Evolutionary conservation across 2,888 invertebrate genomes (phyloP).

Genomic region (Petrophora chlorosata): DNA sequence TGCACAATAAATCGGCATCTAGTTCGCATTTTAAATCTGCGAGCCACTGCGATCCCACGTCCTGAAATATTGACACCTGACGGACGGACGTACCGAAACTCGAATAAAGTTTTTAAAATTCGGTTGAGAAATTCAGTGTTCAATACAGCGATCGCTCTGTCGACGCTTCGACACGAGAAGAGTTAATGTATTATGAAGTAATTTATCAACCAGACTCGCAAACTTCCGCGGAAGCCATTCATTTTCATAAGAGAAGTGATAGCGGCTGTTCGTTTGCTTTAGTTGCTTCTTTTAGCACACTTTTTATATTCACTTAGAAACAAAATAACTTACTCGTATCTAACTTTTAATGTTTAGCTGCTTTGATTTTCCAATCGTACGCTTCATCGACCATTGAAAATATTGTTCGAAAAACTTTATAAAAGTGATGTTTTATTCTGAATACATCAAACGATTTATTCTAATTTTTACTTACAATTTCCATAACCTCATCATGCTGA

Average conservation of each 20-base stretch:
- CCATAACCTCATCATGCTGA: too few species aligned
- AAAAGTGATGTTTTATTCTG: too few species aligned
- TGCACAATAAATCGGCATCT: background rate
- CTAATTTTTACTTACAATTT: too few species aligned
- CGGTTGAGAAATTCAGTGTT: slow-evolving; percentile 16
- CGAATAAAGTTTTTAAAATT: slow-evolving; percentile 18
- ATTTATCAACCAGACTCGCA: slow-evolving; percentile 49
- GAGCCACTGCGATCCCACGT: background rate
- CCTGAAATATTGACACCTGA: slow-evolving; percentile 28
- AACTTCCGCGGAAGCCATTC: slow-evolving; percentile 49
- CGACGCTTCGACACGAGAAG: slow-evolving; percentile 15
- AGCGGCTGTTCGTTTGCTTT: slow-evolving; percentile 32
- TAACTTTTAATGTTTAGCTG: too few species aligned
- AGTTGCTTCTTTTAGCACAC: background rate
- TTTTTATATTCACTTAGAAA: background rate
- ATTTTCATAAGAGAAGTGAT: slow-evolving; percentile 53
- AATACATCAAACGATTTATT: too few species aligned
- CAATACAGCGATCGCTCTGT: slow-evolving; percentile 15
- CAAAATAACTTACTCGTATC: too few species aligned
- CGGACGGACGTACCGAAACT: slow-evolving; percentile 17
- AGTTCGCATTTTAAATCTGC: too few species aligned
- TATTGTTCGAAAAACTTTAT: too few species aligned
- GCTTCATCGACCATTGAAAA: too few species aligned
- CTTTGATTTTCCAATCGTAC: too few species aligned
- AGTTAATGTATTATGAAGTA: slow-evolving; percentile 49